Conservation (phyloP, 2,888 invertebrate genomes). For the Habrosyne pyritoides region DNA sequence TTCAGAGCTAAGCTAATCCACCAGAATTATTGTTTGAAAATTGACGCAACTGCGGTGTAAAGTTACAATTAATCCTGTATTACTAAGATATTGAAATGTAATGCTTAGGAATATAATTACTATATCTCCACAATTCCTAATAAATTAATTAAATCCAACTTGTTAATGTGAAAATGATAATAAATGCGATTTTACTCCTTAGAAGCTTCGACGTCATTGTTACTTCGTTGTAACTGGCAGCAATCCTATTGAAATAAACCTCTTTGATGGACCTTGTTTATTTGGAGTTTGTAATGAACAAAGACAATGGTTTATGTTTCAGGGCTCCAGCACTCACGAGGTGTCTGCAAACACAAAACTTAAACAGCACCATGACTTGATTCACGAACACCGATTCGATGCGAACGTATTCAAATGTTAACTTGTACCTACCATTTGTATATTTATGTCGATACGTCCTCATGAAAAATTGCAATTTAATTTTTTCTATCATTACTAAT, state of each 20-base stretch:
- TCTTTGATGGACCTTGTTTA: conserved; percentile 48
- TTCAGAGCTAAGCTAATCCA: no score
- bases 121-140: not conserved
- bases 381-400: conserved; percentile 37
- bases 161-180: not conserved
- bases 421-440: conserved; percentile 58
- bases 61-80: conserved; percentile 23
- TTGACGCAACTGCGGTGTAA: conserved; percentile 11
- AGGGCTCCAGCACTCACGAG: conserved; percentile 78
- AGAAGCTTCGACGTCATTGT: conserved; percentile 37
- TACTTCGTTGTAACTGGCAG: conserved; percentile 29
- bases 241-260: conserved; percentile 23
- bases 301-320: conserved; percentile 49
- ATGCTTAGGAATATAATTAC: not conserved
- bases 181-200: no score
- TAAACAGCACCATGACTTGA: conserved; percentile 75
- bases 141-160: not conserved
- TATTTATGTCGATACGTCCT: conserved; percentile 55
- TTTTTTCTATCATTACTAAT: conserved; percentile 8
- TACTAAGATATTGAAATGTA: no score
- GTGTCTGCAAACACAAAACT: conserved; percentile 70
- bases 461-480: conserved; percentile 49
- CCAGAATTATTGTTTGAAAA: no score
- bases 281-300: conserved; percentile 15
- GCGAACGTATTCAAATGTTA: conserved; percentile 41